Conservation (phyloP, 2,888 invertebrate species). For the Eupithecia dodoneata region DNA sequence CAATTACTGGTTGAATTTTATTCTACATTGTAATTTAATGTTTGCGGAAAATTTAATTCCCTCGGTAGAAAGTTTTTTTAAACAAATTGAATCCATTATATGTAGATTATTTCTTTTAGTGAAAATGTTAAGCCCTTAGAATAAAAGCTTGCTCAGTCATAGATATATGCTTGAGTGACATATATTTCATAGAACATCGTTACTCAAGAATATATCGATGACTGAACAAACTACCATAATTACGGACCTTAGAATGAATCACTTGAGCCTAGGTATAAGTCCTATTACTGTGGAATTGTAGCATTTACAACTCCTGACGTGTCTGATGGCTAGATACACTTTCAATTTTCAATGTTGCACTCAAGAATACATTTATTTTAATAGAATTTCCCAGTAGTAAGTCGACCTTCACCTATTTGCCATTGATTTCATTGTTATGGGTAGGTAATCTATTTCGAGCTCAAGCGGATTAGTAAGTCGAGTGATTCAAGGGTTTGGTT, state of each 20-base stretch:
- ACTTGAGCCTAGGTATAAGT: not conserved
- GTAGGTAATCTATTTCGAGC: conserved; percentile 40
- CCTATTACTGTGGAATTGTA: not conserved
- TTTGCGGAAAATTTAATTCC: not conserved
- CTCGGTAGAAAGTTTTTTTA: not conserved
- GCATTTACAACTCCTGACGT: not conserved
- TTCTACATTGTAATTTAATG: not conserved
- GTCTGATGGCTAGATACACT: not conserved
- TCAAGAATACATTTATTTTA: not conserved
- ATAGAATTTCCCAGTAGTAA: conserved; percentile 5
- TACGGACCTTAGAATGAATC: not conserved
- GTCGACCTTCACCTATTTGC: conserved; percentile 42
- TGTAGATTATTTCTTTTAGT: not conserved
- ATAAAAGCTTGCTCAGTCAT: too few relatives aligned
- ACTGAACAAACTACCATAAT: too few relatives aligned
- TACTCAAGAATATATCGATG: too few relatives aligned
- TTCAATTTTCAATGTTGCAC: not conserved
- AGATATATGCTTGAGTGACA: too few relatives aligned
- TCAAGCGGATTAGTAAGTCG: conserved; percentile 31
- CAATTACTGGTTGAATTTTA: not conserved
- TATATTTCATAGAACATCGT: too few relatives aligned
- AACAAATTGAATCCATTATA: not conserved
- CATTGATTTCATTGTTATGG: conserved; percentile 39
- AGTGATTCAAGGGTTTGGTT: conserved; percentile 30
- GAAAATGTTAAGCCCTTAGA: not conserved